phyloP scores from a whole-genome alignment of 53 echinoderm and acorn worm species.

The Paracentrotus lividus region DNA sequence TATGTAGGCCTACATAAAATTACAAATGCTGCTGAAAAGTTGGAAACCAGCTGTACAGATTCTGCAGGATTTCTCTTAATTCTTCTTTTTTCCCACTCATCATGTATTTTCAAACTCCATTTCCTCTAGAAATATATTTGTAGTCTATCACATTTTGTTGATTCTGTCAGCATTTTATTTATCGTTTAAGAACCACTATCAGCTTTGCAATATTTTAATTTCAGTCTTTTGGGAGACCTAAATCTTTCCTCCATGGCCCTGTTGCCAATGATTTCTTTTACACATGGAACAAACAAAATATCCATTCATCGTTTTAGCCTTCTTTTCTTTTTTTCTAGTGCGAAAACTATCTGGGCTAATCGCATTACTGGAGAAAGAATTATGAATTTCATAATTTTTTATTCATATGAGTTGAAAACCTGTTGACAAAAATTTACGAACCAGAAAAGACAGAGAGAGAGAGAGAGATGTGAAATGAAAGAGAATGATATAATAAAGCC shows the following conservation, averaged over 20 bases:
- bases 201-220: not conserved
- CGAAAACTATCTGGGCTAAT: slow-evolving; percentile 37
- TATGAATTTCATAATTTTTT: slow-evolving; percentile 13
- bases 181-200: not conserved
- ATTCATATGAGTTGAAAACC: not conserved
- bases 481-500: not conserved
- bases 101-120: too few species aligned
- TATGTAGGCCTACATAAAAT: too few species aligned
- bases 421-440: slow-evolving; percentile 31
- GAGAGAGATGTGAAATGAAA: not conserved
- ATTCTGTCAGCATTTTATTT: not conserved
- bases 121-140: not conserved
- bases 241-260: not conserved
- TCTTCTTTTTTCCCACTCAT: too few species aligned
- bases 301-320: not conserved
- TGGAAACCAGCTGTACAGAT: too few species aligned
- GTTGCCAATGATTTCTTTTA: not conserved
- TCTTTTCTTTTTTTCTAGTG: not conserved
- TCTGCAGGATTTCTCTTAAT: too few species aligned
- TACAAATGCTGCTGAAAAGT: too few species aligned
- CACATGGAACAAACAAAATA: not conserved
- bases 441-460: not conserved
- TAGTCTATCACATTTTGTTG: not conserved
- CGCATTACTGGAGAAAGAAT: not conserved
- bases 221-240: not conserved